Evolutionary conservation across 2,888 invertebrate genomes (phyloP), one percentile per base, ranked within the genome.

Genomic region (Lasiommata megera): DNA sequence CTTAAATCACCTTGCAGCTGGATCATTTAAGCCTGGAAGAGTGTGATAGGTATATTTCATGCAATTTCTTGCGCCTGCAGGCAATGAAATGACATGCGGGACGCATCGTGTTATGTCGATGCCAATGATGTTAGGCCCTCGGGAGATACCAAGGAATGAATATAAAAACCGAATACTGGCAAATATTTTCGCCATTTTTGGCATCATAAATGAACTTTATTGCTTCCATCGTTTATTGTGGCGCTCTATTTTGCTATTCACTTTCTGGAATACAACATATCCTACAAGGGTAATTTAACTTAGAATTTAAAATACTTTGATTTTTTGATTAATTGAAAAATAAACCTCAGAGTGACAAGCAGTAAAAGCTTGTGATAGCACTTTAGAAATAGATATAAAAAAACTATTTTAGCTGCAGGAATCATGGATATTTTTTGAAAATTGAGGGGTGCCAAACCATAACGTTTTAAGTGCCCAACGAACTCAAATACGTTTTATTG

Each of bases 21-120:
- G 81, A 23, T 77, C 80, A 54, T 6, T 41, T 12, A 59, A 64
- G 23, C 50, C 44, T 80, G 79, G 85, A 52, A 61, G 64, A 54
- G 71, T 77, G 68, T 73, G 72, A 68, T 76, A 78, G 76, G 76
- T 78, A 77, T 80, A 77, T 82, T 83, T 81, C 79, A 80, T 85
- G 87, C 86, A 86, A 86, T 87, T 85, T 83, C 87, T 87, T 84
- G 82, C 74, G 81, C 81, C 80, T 80, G 78, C 72, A 80, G 84
- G 82, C 83, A 79, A 71, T 73, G 73, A 82, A 83, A 86, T 84
- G 82, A 84, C 85, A 80, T 84, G 78, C 70, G 83, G 77, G 78
- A 79, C 74, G 76, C 69, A 70, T 70, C 76, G 72, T 78, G 78
- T 78, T 80, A 80, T 80, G 79, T 77, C 76, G 81, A 79, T 76